Evolutionary conservation across 1,140 invertebrate species (phyloP).

Genomic region (Polyergus mexicanus): DNA sequence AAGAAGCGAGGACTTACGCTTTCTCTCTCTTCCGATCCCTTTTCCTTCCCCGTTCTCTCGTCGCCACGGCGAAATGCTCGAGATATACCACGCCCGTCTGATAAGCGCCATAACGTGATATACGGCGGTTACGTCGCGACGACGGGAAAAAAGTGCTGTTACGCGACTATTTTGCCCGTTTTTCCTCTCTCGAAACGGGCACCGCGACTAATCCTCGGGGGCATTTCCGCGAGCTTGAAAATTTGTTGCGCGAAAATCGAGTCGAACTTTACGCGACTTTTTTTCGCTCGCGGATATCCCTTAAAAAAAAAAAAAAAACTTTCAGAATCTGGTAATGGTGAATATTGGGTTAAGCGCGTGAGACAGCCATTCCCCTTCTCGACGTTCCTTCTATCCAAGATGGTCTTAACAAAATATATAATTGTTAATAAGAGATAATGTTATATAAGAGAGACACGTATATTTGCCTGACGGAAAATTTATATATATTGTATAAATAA

Average conservation of each 20-base stretch:
- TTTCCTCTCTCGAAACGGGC: slow-evolving; percentile 2
- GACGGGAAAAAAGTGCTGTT: slow-evolving; percentile 63
- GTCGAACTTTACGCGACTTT: not conserved
- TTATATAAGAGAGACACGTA: not conserved
- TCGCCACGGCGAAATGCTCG: slow-evolving; percentile 57
- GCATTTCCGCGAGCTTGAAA: slow-evolving; percentile 40
- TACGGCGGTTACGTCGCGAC: slow-evolving; percentile 54
- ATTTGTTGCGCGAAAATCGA: slow-evolving; percentile 35
- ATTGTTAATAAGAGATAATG: not conserved
- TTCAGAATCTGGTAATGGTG: not conserved
- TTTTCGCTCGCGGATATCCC: not conserved
- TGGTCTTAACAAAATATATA: not conserved
- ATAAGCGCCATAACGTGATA: slow-evolving; percentile 65
- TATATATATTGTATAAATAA: not conserved
- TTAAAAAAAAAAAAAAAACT: not conserved
- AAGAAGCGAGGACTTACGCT: slow-evolving; percentile 51
- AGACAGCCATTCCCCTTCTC: not conserved
- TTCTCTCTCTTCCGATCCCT: not conserved
- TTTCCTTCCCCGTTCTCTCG: not conserved
- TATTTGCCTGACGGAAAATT: not conserved
- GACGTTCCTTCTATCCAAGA: not conserved
- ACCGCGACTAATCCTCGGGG: slow-evolving; percentile 57
- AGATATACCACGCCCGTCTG: slow-evolving; percentile 62
- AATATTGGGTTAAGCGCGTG: not conserved
- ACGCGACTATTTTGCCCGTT: slow-evolving; percentile 25